A percentile compares a stretch with the other conserved stretches of the same genome.
phyloP scores from a whole-genome alignment of 64 coral and sea anemone genomes.

The Anthopleura sola region DNA sequence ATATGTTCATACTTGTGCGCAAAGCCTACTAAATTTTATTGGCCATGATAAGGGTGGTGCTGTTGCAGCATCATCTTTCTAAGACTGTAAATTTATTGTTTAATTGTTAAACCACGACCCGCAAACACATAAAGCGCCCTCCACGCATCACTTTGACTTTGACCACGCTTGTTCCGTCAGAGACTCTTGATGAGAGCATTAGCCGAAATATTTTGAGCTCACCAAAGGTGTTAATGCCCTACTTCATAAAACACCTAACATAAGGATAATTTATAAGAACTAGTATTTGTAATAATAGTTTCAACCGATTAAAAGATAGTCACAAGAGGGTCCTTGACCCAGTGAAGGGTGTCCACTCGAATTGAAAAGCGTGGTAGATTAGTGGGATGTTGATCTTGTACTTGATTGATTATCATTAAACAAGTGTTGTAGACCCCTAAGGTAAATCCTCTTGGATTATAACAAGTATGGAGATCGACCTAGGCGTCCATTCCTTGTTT shows the following conservation, averaged over 20 bases:
- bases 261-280: background rate
- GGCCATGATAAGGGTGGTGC: background rate
- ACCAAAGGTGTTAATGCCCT: background rate
- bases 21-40: background rate
- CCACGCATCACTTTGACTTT: background rate
- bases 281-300: constrained; percentile 17
- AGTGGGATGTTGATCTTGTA: constrained; percentile 20
- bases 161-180: background rate
- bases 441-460: background rate
- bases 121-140: background rate
- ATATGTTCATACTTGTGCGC: background rate
- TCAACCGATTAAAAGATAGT: constrained; percentile 17
- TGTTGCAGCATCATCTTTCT: background rate
- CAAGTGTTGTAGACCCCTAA: background rate
- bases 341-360: constrained; percentile 24
- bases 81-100: background rate
- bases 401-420: constrained; percentile 19
- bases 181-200: background rate
- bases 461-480: background rate
- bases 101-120: constrained; percentile 2
- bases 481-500: background rate
- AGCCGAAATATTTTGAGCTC: background rate
- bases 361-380: constrained; percentile 13
- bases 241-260: background rate
- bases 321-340: constrained; percentile 22